Evolutionary conservation across 1,140 invertebrate species (phyloP), one percentile per base, ranked within the genome.

Genomic region (Anoplophora glabripennis): DNA sequence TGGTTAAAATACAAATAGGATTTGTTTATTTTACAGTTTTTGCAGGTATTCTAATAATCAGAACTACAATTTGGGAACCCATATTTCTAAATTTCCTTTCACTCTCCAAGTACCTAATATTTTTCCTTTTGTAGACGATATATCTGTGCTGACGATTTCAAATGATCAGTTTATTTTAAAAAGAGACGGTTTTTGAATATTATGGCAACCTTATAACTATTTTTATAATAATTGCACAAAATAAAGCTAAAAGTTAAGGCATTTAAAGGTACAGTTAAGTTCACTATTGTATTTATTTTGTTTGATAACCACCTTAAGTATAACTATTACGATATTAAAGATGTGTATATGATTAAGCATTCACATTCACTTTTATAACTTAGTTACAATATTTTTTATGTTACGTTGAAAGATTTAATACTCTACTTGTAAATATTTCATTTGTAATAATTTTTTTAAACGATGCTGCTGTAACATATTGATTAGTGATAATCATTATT

Each of bases 391-490:
- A 41, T n/a, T 41, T 41, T 12, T 12, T 41, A 12, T 7, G n/a
- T 41, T 12, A 12, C 4, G 15, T n/a, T 41, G 38, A 41, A n/a
- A 41, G 38, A 41, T 41, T 12, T 12, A 41, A 41, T 41, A 41
- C 38, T 41, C 38, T 41, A 17, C n/a, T 41, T 41, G 38, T 41
- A 41, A 41, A 41, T 41, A 41, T 41, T 41, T 41, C 2, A 17
- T 12, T 41, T 41, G n/a, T 12, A 41, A 41, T 41, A 41, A 41
- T 15, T n/a, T 41, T 38, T 12, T 15, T 41, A 12, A 17, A 12
- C 7, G n/a, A 41, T 41, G 21, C 21, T 28, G 21, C 21, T 28
- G 21, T 28, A 28, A 28, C 21, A 41, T 12, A 41, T 12, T 41
- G 15, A 12, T 12, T 41, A 41, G 2, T 41, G 38, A 41, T 41